A percentile compares a stretch with the other conserved stretches of the same genome.
Conservation (phyloP, 1,140 invertebrate species). For the Xylocopa sonorina region DNA sequence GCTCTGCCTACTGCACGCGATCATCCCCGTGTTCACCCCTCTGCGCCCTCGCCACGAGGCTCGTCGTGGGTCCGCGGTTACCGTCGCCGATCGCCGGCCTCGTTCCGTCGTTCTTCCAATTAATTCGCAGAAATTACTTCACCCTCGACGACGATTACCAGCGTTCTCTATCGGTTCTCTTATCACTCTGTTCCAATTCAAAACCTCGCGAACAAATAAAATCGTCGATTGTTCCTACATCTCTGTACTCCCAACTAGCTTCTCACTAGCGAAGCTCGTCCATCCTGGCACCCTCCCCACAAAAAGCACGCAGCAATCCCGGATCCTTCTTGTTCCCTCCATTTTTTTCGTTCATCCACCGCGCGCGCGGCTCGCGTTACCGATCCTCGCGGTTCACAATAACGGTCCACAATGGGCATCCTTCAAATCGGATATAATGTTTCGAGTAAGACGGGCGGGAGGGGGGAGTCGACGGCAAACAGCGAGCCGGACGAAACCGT, state of each 20-base stretch:
- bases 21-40: constrained; percentile 38
- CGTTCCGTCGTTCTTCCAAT: not conserved
- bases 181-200: too few relatives aligned
- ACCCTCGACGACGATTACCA: too few relatives aligned
- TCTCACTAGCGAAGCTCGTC: too few relatives aligned
- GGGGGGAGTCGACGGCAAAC: constrained; percentile 69
- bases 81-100: constrained; percentile 1
- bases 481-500: constrained; percentile 64
- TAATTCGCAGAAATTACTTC: not conserved
- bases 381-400: constrained; percentile 44
- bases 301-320: not conserved
- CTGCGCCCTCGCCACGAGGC: not conserved
- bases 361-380: constrained; percentile 40
- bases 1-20: constrained; percentile 52
- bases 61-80: constrained; percentile 4
- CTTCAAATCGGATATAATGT: constrained; percentile 68
- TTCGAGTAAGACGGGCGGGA: constrained; percentile 65
- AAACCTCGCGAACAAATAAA: too few relatives aligned
- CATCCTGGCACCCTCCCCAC: too few relatives aligned
- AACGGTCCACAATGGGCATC: constrained; percentile 57
- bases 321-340: not conserved
- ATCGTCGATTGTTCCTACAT: too few relatives aligned
- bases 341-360: constrained; percentile 5
- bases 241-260: too few relatives aligned
- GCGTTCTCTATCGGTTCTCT: too few relatives aligned